phyloP scores from a whole-genome alignment of 2,797 vertebrate genomes.

The Pteronotus mesoamericanus region DNA sequence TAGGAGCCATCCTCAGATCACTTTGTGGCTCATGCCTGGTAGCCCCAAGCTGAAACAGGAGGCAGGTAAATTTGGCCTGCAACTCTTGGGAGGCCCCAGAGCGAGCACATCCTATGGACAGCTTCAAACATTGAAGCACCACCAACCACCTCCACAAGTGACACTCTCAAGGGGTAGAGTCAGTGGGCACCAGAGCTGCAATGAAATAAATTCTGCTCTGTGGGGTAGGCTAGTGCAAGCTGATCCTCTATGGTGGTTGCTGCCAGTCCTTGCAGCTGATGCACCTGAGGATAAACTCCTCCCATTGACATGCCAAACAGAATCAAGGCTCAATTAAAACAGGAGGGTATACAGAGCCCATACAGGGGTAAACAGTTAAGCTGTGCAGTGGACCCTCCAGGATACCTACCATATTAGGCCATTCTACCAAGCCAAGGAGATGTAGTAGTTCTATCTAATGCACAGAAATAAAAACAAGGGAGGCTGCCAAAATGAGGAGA shows the following conservation, averaged over 20 bases:
- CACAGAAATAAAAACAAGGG: neutral
- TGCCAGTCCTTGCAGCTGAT: neutral
- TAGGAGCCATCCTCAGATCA: neutral
- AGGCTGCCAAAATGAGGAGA: neutral
- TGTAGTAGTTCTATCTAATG: neutral
- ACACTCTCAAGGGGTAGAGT: neutral
- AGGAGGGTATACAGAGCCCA: neutral
- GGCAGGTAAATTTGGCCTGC: no score
- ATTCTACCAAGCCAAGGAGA: neutral
- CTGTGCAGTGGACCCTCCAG: neutral
- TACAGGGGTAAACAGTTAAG: neutral
- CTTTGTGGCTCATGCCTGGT: neutral
- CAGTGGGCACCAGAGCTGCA: neutral
- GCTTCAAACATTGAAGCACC: neutral
- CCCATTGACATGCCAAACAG: neutral
- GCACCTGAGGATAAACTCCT: neutral
- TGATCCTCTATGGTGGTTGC: neutral
- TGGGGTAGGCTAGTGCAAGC: neutral
- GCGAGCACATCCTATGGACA: neutral
- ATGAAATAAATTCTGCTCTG: neutral
- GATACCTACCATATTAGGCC: neutral
- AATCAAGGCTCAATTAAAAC: neutral
- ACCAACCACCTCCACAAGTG: neutral
- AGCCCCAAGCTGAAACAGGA: neutral
- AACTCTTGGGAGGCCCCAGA: neutral